Percentiles rank a stretch among this genome's conserved stretches.
Evolutionary conservation across 2,797 vertebrate species (phyloP).

Genomic region (Oceanodroma leucorhoa): DNA sequence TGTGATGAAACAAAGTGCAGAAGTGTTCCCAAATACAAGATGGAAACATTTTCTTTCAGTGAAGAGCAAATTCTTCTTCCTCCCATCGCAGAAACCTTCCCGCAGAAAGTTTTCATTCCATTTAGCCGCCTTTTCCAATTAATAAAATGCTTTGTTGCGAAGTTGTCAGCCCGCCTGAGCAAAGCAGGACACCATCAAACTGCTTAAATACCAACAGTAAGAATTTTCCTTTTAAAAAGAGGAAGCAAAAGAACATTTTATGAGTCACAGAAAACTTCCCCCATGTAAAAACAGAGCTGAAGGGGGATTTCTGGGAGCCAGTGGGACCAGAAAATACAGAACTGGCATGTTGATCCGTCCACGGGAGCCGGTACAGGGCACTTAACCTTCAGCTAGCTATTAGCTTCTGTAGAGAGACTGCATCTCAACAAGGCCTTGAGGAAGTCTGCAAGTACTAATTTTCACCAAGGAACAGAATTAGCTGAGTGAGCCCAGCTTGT

Average conservation of each 20-base stretch:
- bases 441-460: background rate
- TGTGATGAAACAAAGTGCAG: background rate
- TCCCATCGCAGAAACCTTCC: accelerated
- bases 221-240: background rate
- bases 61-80: background rate
- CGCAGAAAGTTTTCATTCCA: background rate
- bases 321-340: background rate
- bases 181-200: background rate
- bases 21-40: background rate
- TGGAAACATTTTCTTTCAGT: accelerated
- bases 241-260: background rate
- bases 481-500: background rate
- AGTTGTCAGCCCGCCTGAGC: background rate
- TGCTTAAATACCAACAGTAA: background rate
- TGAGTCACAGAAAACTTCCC: background rate
- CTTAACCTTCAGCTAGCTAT: background rate
- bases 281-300: background rate
- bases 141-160: background rate
- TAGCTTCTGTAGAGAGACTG: background rate
- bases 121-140: background rate
- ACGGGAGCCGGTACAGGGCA: accelerated
- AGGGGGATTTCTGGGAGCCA: background rate
- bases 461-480: background rate
- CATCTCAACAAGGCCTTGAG: background rate
- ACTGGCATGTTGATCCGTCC: background rate